Evolutionary conservation across 2,888 invertebrate species (phyloP), one percentile per base, ranked within the genome.

Genomic region (Plutella xylostella): DNA sequence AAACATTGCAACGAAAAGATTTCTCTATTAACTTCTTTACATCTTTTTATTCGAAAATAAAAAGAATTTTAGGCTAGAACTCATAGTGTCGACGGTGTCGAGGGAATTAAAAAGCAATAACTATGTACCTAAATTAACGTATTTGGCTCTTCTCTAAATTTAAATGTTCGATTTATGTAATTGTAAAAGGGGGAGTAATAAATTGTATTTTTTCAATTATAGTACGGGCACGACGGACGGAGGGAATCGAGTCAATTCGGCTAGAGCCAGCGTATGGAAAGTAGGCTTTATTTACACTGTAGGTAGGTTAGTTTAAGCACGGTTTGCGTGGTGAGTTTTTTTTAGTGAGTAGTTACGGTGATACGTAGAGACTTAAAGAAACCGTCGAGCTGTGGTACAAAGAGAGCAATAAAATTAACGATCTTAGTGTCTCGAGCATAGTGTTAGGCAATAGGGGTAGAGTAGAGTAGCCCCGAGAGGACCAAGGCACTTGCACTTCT

Each of bases 21-120:
- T 80, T 80, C 82, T 72, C 82, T 82, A 77, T 79, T 63, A 72
- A 72, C 83, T 84, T 84, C 82, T 84, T 65, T 84, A 82, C 83
- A 83, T 64, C 80, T 82, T 68, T 83, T 56, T 71, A 76, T 65
- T 65, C 53, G 59, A 66, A 57, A 57, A 61, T 57, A 63, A 63
- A 63, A 56, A 41, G 30, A 41, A 55, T 68, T 68, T 63, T 68
- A 64, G 64, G 69, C 53, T 63, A 65, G 60, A 37, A 11, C 63
- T 68, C 61, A 57, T 62, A 61, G 62, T 51, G 58, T 61, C 65
- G 70, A 65, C 61, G 53, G 61, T 60, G 65, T 63, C 63, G 59
- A 61, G 58, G 50, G 60, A 73, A 41, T 68, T 60, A 53, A 74
- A 65, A 77, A 79, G 78, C 80, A 79, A 80, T 79, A 79, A 69